A percentile compares a stretch with the other conserved stretches of the same genome.
phyloP scores from a whole-genome alignment of 2,888 invertebrate species.

The Drosophila kanekoi region DNA sequence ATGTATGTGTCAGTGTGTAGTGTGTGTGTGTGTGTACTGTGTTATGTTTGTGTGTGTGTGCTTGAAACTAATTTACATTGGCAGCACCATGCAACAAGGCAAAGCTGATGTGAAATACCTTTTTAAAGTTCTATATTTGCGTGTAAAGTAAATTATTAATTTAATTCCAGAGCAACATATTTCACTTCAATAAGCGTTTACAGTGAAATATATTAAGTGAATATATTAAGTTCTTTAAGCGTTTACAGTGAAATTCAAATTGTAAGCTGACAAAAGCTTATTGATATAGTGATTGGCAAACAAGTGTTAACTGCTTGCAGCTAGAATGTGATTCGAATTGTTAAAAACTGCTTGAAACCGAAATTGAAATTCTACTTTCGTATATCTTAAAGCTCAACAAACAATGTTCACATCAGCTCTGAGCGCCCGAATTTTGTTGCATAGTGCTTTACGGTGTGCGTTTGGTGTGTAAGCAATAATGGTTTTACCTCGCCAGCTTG shows the following conservation, averaged over 20 bases:
- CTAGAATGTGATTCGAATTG: not conserved
- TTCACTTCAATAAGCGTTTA: not conserved
- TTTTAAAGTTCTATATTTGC: not conserved
- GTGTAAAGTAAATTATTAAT: not conserved
- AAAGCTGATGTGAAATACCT: not conserved
- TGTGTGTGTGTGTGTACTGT: conserved; percentile 22
- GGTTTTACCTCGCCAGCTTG: conserved; percentile 95
- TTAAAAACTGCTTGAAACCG: not conserved
- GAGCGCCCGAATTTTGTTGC: conserved; percentile 55
- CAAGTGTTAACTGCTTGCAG: not conserved
- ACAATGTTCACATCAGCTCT: not conserved
- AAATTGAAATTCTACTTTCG: not conserved
- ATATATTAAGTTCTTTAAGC: too few relatives aligned
- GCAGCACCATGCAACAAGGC: conserved; percentile 61
- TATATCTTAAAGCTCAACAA: not conserved
- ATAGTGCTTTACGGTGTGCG: conserved; percentile 34
- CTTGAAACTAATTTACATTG: conserved; percentile 58
- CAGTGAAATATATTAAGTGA: too few relatives aligned
- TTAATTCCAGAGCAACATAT: not conserved
- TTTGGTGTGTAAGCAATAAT: conserved; percentile 66
- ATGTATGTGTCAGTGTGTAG: conserved; percentile 20
- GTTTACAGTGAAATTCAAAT: too few relatives aligned
- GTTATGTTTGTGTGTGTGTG: conserved; percentile 31
- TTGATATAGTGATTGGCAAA: not conserved
- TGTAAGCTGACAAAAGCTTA: conserved; percentile 6